Base-by-base conservation (phyloP, 2,797 vertebrate species). In the Varecia variegata region DNA sequence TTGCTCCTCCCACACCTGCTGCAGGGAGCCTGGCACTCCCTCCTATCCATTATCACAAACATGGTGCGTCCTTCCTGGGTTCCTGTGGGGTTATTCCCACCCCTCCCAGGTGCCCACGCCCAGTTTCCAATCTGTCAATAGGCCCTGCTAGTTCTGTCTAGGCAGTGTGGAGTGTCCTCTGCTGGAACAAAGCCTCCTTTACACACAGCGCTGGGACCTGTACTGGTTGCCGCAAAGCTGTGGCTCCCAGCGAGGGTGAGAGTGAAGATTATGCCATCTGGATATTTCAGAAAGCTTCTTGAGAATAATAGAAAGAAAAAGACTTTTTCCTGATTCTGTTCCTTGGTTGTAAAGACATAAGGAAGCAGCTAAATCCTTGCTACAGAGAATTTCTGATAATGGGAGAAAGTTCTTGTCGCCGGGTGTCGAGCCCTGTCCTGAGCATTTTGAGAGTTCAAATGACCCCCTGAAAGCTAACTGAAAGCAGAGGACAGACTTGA, bases 81-180 rank as follows among this genome's bases (percentile, higher is more conserved):
- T 95, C 94, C 74, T 5, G 30, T 17, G 27, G 62, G 73, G 85
- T 92, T 83, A 84, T 76, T 97, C 54, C 70, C 85, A 95, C 65
- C 82, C 88, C 71, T 97, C 93, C 90, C 70, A 84, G 68, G 38
- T 8, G 73, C 56, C 82, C 88, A 88, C 88, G 0, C 97, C 95
- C 94, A 32, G 23, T 94, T 97, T 96, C 90, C 96, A 84, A 97
- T 97, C 76, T 95, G 97, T 97, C 96, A 95, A 97, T 97, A 88
- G 76, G 71, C 82, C 86, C 85, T 43, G 60, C 35, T 54, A 5
- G 52, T 71, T 88, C 58, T 86, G 27, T 90, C 87, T 94, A 92
- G 77, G 74, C 90, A 95, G 97, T 58, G 21, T 83, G 77, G 73
- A 92, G 97, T 56, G 97, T 96, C 97, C 97, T 96, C 97, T 98